phyloP scores from a whole-genome alignment of 2,797 vertebrate genomes.

The Chrosomus eos region DNA sequence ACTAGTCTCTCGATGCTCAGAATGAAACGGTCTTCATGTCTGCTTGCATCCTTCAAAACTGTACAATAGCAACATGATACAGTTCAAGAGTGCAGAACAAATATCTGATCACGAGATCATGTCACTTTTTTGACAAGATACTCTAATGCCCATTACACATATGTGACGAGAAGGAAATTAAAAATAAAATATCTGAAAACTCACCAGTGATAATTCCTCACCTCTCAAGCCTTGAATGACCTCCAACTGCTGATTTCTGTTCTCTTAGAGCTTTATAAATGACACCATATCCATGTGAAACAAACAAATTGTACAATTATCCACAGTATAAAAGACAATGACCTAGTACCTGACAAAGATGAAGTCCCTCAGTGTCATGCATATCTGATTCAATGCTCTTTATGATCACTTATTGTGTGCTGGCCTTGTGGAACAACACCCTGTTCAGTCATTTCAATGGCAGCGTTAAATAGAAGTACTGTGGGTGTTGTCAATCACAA shows the following conservation, averaged over 20 bases:
- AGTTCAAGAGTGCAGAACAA: constrained; percentile 20
- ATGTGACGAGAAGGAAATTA: not conserved
- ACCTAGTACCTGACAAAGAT: constrained; percentile 77
- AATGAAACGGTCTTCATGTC: constrained; percentile 24
- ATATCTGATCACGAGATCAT: constrained; percentile 6
- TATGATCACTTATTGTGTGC: constrained; percentile 51
- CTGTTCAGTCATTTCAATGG: constrained; percentile 40
- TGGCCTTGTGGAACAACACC: constrained; percentile 58
- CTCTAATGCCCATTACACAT: not conserved
- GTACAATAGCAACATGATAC: constrained; percentile 35
- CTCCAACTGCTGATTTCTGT: constrained; percentile 53
- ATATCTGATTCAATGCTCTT: constrained; percentile 49
- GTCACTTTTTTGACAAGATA: not conserved
- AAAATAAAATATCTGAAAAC: constrained; percentile 36
- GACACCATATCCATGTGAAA: constrained; percentile 64
- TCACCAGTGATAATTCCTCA: constrained; percentile 47
- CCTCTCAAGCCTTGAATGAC: constrained; percentile 25
- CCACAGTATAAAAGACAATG: constrained; percentile 66
- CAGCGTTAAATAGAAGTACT: not conserved
- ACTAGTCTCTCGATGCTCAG: constrained; percentile 2
- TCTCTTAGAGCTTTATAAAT: constrained; percentile 69
- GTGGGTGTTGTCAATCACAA: not conserved
- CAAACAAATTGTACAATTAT: constrained; percentile 41
- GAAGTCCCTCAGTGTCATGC: constrained; percentile 56
- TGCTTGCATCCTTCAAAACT: constrained; percentile 14